These are phyloP conservation scores for Rhynchopsitta pachyrhyncha DNA, from an alignment of 2,113 vertebrate species.

Conservation along the genomic window DNA sequence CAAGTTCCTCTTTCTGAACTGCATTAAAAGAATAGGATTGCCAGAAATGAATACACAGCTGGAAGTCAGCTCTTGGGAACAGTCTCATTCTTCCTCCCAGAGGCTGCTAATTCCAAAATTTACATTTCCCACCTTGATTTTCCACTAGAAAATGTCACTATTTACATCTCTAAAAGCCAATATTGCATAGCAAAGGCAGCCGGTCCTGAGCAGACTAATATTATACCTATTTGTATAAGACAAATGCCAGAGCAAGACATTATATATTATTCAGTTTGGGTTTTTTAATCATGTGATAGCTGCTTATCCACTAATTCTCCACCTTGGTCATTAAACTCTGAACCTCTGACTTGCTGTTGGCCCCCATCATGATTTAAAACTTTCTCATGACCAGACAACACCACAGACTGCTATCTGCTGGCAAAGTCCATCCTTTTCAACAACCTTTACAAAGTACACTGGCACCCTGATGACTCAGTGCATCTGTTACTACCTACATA, in stretches of 20 bases:
- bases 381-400: not conserved
- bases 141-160: not conserved
- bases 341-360: not conserved
- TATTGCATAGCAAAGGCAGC: not conserved
- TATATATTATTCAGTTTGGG: fast-evolving
- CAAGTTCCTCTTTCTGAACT: not conserved
- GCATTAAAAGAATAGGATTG: not conserved
- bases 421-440: not conserved
- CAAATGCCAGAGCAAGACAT: not conserved
- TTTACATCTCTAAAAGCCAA: not conserved
- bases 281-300: not conserved
- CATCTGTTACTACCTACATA: not conserved
- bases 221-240: not conserved
- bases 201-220: not conserved
- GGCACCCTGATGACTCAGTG: not conserved
- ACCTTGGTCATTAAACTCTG: not conserved
- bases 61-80: fast-evolving
- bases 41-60: not conserved
- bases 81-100: not conserved
- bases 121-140: not conserved
- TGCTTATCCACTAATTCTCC: not conserved
- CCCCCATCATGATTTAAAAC: fast-evolving
- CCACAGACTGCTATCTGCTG: not conserved
- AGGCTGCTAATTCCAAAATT: not conserved
- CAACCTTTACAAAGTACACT: fast-evolving